phyloP scores from a whole-genome alignment of 2,888 invertebrate species.

The Ptycholaimellus sp. region DNA sequence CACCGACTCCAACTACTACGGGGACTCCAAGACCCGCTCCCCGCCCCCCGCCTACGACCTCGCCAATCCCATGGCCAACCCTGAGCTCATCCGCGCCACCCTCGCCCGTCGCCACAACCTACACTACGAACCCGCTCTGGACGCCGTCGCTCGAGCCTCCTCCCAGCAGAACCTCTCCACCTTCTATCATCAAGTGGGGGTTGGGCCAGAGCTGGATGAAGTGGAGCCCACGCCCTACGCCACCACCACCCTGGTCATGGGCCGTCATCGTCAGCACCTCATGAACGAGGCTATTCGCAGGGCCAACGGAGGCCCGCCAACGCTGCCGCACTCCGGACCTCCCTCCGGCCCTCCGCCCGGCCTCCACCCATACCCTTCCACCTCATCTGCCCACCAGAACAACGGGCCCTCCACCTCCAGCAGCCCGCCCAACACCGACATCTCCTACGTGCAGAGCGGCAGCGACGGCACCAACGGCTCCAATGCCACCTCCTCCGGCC shows the following conservation, averaged over 20 bases:
- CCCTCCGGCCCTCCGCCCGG: slow-evolving; percentile 7
- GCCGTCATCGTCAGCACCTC: slow-evolving; percentile 15
- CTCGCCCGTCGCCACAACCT: background rate
- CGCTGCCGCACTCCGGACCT: slow-evolving; percentile 14
- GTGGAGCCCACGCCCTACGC: slow-evolving; percentile 24
- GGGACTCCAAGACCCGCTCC: slow-evolving; percentile 1
- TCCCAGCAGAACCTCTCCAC: slow-evolving; percentile 9
- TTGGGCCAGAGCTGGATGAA: background rate
- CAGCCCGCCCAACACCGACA: slow-evolving; percentile 19
- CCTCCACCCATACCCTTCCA: background rate
- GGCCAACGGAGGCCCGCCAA: slow-evolving; percentile 13
- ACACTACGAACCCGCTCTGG: slow-evolving; percentile 6
- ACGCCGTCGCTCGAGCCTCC: slow-evolving; percentile 16
- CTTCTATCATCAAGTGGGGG: background rate
- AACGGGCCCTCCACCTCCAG: slow-evolving; percentile 8
- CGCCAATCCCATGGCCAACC: background rate
- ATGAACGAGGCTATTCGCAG: slow-evolving; percentile 12
- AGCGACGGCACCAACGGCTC: too few relatives aligned
- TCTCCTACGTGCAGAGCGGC: slow-evolving; percentile 17
- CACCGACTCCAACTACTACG: background rate
- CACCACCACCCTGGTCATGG: slow-evolving; percentile 20
- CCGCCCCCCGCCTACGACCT: slow-evolving; percentile 2
- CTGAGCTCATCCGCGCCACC: background rate
- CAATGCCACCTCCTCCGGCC: too few relatives aligned
- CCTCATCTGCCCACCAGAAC: background rate